Evolutionary conservation across 1,140 invertebrate genomes (phyloP).

Genomic region (Sarcophaga bullata): DNA sequence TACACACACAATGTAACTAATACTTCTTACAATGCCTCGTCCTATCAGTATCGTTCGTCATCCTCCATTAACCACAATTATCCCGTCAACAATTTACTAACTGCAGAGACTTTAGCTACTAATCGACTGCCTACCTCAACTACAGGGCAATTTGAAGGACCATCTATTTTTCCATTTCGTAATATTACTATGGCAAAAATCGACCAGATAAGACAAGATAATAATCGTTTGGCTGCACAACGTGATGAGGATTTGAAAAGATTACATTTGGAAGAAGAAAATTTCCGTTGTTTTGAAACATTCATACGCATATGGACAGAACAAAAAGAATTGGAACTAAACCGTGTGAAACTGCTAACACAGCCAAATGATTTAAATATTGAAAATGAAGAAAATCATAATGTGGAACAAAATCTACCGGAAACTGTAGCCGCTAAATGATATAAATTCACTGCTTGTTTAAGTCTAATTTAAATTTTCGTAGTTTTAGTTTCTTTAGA

Average conservation of each 20-base stretch:
- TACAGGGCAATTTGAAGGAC: background rate
- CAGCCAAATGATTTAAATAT: background rate
- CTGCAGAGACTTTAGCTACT: background rate
- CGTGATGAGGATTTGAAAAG: constrained; percentile 45
- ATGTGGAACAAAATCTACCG: background rate
- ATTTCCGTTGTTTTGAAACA: constrained; percentile 47
- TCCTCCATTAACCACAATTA: background rate
- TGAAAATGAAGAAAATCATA: background rate
- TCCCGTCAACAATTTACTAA: background rate
- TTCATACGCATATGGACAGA: constrained; percentile 26
- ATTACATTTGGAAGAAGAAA: constrained; percentile 51
- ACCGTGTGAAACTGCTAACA: background rate
- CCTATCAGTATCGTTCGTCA: background rate
- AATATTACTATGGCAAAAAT: constrained; percentile 32
- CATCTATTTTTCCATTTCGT: background rate
- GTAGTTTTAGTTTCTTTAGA: too few relatives aligned
- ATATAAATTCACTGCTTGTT: background rate
- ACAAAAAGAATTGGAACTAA: constrained; percentile 13
- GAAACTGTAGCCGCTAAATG: background rate
- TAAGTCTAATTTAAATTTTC: too few relatives aligned
- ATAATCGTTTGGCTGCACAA: constrained; percentile 49
- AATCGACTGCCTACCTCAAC: constrained; percentile 4
- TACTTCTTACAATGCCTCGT: background rate
- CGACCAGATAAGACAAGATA: constrained; percentile 49
- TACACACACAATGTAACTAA: background rate